Evolutionary conservation across 2,113 vertebrate species (phyloP), one percentile per base, ranked within the genome.

Genomic region (Catagonus wagneri): DNA sequence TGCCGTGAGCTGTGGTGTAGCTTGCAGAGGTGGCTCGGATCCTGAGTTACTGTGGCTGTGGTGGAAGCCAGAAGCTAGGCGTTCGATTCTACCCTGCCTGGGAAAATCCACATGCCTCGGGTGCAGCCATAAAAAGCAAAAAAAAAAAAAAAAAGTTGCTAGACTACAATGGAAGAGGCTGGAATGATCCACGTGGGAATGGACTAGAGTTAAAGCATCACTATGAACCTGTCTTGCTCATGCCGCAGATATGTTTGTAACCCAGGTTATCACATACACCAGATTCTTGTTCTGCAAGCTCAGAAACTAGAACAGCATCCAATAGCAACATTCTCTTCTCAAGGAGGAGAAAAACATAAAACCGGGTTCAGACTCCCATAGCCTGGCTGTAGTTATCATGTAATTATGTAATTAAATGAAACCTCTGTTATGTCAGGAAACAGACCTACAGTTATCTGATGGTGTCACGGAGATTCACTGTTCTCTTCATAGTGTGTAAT

Each of bases 191-290:
- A 3, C 1, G 20, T 15, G 34, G 32, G 20, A 60, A 54, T 15
- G 22, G 1, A 27, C 61, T 61, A 44, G 36, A 78, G 10, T 39
- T 32, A 29, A 1, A 79, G 44, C 54, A 11, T 79, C 34, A 14
- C 7, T 16, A 7, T 14, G 34, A 66, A 56, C 15, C 4, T 15
- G 1, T 20, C n/a, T 23, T 32, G 8, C 29, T 54, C 27, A 32
- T 61, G 14, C 1, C 87, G 29, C 32, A 71, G 7, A 12, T 32
- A 32, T 36, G 19, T 34, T 4, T 29, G 25, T 13, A 56, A 19
- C 5, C 20, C 3, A 3, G 2, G 50, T 80, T 68, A 69, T 13
- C 32, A 27, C 0, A 1, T 14, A 60, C 15, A 60, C 9, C 4
- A 0, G 11, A 58, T 32, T 17, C 34, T 92, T 75, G 19, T 9